Conservation (phyloP, 1,140 invertebrate species). For the Drosophila equinoxialis region DNA sequence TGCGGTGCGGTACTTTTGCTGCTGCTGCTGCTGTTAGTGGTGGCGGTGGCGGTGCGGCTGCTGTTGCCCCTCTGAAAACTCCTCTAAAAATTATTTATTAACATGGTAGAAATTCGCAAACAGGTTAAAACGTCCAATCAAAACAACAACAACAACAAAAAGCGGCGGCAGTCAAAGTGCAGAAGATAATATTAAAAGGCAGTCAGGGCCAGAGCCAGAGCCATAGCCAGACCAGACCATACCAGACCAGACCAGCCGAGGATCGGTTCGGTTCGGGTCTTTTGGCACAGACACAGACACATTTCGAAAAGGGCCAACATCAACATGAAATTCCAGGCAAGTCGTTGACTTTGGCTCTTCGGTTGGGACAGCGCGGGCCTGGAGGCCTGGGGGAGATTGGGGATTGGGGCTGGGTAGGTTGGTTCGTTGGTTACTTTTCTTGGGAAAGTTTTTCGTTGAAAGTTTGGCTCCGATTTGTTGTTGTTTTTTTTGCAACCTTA, state of each 20-base stretch:
- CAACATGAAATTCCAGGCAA: slow-evolving; percentile 79
- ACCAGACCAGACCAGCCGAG: slow-evolving; percentile 31
- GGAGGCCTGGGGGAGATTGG: background rate
- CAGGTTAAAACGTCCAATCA: slow-evolving; percentile 80
- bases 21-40: slow-evolving; percentile 30
- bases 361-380: background rate
- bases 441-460: slow-evolving; percentile 79
- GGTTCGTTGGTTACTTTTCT: slow-evolving; percentile 74
- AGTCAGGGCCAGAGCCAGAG: slow-evolving; percentile 60
- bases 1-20: slow-evolving; percentile 71
- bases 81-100: slow-evolving; percentile 82
- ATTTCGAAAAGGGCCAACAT: slow-evolving; percentile 81
- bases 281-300: slow-evolving; percentile 11
- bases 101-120: slow-evolving; percentile 81
- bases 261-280: slow-evolving; percentile 4
- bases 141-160: slow-evolving; percentile 69
- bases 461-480: slow-evolving; percentile 62
- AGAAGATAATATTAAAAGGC: slow-evolving; percentile 81
- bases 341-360: slow-evolving; percentile 71
- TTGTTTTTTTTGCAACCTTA: slow-evolving; percentile 27
- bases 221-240: slow-evolving; percentile 53
- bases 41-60: background rate
- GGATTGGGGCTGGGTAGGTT: slow-evolving; percentile 32
- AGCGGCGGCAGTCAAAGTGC: slow-evolving; percentile 73
- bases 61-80: slow-evolving; percentile 53